Conservation (phyloP, 2,888 invertebrate genomes). For the Tenthredo scrophulariae region DNA sequence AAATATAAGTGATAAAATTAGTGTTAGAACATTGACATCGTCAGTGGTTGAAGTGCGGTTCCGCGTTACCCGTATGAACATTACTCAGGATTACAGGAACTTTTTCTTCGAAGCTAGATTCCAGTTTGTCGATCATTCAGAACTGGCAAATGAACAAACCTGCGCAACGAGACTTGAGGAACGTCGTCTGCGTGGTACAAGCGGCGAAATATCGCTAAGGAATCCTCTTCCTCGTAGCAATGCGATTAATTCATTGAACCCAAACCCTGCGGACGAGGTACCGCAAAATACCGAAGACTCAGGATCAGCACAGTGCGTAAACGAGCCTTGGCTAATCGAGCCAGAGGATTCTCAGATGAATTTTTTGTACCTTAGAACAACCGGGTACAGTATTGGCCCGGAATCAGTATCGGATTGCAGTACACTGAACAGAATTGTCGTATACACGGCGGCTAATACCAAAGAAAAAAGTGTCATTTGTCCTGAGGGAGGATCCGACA, state of each 20-base stretch:
- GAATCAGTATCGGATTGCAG: slow-evolving; percentile 80
- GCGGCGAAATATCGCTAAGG: slow-evolving; percentile 86
- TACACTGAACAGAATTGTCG: slow-evolving; percentile 86
- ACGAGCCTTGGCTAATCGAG: slow-evolving; percentile 89
- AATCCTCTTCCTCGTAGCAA: slow-evolving; percentile 80
- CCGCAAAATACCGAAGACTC: slow-evolving; percentile 70
- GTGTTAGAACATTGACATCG: slow-evolving; percentile 85
- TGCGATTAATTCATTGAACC: slow-evolving; percentile 47
- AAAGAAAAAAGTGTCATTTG: slow-evolving; percentile 84
- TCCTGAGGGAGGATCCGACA: slow-evolving; percentile 79
- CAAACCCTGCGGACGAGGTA: slow-evolving; percentile 60
- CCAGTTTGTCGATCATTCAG: slow-evolving; percentile 82
- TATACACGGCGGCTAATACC: slow-evolving; percentile 86
- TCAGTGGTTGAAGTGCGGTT: slow-evolving; percentile 87
- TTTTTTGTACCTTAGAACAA: slow-evolving; percentile 86
- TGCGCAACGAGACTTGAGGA: slow-evolving; percentile 85
- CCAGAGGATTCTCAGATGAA: slow-evolving; percentile 86
- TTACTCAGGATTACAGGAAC: slow-evolving; percentile 89
- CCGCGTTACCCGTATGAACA: slow-evolving; percentile 88
- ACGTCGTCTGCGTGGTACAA: slow-evolving; percentile 84
- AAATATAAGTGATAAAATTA: slow-evolving; percentile 84
- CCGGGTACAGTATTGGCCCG: slow-evolving; percentile 82
- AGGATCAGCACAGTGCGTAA: slow-evolving; percentile 81
- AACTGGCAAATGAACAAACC: slow-evolving; percentile 80
- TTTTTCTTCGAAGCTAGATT: slow-evolving; percentile 89